Evolutionary conservation across 2,113 vertebrate species (phyloP).

Genomic region (Ammospiza caudacuta): DNA sequence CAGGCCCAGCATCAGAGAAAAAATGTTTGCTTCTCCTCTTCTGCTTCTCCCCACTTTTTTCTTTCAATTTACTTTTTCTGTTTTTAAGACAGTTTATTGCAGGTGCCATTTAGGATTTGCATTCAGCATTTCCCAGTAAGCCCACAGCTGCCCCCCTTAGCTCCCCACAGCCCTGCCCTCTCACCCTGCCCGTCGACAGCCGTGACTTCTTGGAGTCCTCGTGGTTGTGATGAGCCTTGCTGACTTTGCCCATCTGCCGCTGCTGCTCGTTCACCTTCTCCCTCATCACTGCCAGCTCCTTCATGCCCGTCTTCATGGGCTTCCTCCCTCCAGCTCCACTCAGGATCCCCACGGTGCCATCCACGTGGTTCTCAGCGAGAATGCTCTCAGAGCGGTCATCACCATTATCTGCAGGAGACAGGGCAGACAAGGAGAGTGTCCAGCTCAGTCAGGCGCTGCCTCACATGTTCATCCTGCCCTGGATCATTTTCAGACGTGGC

Average conservation of each 20-base stretch:
- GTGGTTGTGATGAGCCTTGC: constrained; percentile 59
- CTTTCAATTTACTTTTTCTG: neutral
- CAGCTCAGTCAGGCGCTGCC: neutral
- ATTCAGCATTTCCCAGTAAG: neutral
- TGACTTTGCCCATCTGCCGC: constrained; percentile 74
- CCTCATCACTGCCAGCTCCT: constrained; percentile 75
- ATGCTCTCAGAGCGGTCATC: constrained; percentile 69
- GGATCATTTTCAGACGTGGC: neutral
- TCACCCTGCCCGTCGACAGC: constrained; percentile 71
- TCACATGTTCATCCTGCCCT: neutral
- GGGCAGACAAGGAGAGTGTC: neutral
- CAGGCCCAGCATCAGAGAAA: neutral
- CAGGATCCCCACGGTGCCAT: constrained; percentile 63
- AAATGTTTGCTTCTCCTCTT: constrained; percentile 8
- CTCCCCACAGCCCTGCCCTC: neutral
- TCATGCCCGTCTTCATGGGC: constrained; percentile 69
- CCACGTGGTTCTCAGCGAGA: constrained; percentile 72
- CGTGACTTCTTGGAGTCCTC: constrained; percentile 79
- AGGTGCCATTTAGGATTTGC: neutral
- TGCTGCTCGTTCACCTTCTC: constrained; percentile 79
- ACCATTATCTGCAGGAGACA: constrained; percentile 51
- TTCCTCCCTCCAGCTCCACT: constrained; percentile 60
- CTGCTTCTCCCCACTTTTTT: fast-evolving
- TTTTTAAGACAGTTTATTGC: neutral
- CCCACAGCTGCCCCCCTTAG: neutral